Base-by-base conservation (phyloP, 1,140 invertebrate species). In the Stenopsyche tienmushanensis region DNA sequence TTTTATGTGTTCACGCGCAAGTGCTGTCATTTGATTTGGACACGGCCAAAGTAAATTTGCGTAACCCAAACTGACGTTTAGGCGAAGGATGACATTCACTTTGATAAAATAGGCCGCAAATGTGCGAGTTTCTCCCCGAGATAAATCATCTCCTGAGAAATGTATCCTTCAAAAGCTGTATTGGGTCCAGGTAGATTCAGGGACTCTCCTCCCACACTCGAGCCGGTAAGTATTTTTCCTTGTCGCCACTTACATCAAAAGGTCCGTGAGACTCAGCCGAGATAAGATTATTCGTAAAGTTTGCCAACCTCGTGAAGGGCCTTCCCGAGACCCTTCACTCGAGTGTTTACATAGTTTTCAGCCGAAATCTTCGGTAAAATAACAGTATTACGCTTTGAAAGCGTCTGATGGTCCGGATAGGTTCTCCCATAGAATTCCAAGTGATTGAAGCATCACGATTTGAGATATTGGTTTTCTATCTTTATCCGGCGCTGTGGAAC, bases 281-380 rank as follows among this genome's bases (percentile, higher is more conserved):
- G 57, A 60, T 60, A 60, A 60, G 57, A 60, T 49, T 45, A 60
- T 60, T 60, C 57, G 57, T 42, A 60, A 60, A 60, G 57, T 60
- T 60, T 60, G 57, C 34, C 44, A 21, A 17, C 1, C 23, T 15
- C 10, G 15, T 34, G 15, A n/a, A 26, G 2, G 20, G 47, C 18
- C 29, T 52, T 18, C 8, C 18, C 17, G 44, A 64, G 25, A 54
- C 39, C 63, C 58, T 57, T 25, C 13, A 42, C 55, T 59, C 2
- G 57, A 59, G 64, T 69, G 67, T 69, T 69, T 69, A 66, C 67
- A 69, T 69, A 69, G 67, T 69, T 69, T 69, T 64, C 45, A 66
- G 59, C 52, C 54, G 60, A 69, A 69, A 69, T 66, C 67, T 69
- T 64, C 54, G 49, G 47, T 69, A 47, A 34, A 69, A 69, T 69